phyloP scores from a whole-genome alignment of 2,888 invertebrate species.

The Acanthococcus lagerstroemiae region DNA sequence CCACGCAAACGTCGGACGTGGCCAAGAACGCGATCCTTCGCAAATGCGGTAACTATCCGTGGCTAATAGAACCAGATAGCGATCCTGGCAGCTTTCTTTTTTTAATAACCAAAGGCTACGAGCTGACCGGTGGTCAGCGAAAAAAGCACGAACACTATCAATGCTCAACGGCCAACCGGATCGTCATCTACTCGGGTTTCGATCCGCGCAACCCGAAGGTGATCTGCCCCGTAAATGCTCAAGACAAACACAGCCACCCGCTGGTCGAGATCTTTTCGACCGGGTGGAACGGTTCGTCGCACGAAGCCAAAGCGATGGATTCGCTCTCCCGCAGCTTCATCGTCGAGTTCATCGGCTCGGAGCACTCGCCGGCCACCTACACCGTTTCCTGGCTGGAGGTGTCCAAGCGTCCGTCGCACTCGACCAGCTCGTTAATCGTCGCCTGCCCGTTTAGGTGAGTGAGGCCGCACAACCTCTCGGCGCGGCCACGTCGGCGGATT shows the following conservation, averaged over 20 bases:
- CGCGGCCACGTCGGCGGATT: too few species aligned
- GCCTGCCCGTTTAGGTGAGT: constrained; percentile 15
- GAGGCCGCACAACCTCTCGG: too few species aligned
- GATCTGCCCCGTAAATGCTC: constrained; percentile 53
- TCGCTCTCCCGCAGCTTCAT: constrained; percentile 54
- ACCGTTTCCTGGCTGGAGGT: constrained; percentile 69
- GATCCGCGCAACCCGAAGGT: constrained; percentile 53
- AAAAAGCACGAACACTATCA: constrained; percentile 36
- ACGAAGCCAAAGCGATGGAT: constrained; percentile 38
- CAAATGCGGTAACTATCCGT: constrained; percentile 62
- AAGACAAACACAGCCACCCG: constrained; percentile 34
- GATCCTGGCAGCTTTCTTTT: constrained; percentile 59
- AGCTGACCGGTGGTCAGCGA: constrained; percentile 44
- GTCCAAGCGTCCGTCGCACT: constrained; percentile 45
- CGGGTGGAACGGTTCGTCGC: constrained; percentile 50
- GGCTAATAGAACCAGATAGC: constrained; percentile 67
- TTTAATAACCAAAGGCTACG: constrained; percentile 57
- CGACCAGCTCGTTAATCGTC: constrained; percentile 21
- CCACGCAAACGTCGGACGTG: too few species aligned
- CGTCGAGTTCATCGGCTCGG: constrained; percentile 54
- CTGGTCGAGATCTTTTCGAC: constrained; percentile 60
- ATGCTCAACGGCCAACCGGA: constrained; percentile 60
- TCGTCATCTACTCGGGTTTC: constrained; percentile 60
- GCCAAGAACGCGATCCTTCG: constrained; percentile 52
- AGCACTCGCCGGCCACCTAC: constrained; percentile 58